Percentiles rank a stretch among this genome's conserved stretches.
These are phyloP conservation scores for Galaxea fascicularis DNA, from an alignment of 92 coral and sea anemone genomes.

Conservation along the genomic window DNA sequence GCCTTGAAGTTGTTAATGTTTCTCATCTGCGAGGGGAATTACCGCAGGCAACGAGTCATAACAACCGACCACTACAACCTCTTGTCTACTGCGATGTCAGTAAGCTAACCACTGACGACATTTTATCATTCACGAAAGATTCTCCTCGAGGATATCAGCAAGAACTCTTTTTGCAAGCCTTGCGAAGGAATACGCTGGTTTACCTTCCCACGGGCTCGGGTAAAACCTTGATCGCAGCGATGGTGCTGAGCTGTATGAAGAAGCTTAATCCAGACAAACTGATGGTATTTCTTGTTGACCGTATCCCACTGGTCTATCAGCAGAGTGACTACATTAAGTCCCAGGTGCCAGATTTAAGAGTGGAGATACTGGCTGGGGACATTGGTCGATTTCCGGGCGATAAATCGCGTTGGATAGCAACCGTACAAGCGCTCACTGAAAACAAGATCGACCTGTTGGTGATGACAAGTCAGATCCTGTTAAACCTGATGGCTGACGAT, in stretches of 20 bases:
- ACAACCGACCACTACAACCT: conserved; percentile 5
- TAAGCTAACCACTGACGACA: conserved; percentile 48
- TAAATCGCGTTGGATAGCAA: conserved; percentile 64
- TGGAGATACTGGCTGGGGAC: conserved; percentile 81
- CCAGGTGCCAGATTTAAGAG: conserved; percentile 79
- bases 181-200: conserved; percentile 84
- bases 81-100: conserved; percentile 77
- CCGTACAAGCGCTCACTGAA: conserved; percentile 66
- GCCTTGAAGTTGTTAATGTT: conserved; percentile 78
- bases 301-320: conserved; percentile 90
- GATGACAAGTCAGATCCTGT: conserved; percentile 87
- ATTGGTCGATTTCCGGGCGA: conserved; percentile 63
- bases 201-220: conserved; percentile 98
- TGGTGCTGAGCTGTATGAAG: conserved; percentile 94
- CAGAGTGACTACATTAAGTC: conserved; percentile 83
- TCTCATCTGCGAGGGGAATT: conserved; percentile 17
- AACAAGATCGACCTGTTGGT: conserved; percentile 82
- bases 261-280: conserved; percentile 86
- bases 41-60: background rate
- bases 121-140: conserved; percentile 66
- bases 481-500: conserved; percentile 82
- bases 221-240: conserved; percentile 92
- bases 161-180: conserved; percentile 77
- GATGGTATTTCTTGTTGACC: conserved; percentile 89
- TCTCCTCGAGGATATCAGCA: conserved; percentile 88